Evolutionary conservation across 1,140 invertebrate species (phyloP).

Genomic region (Philaenus spumarius): DNA sequence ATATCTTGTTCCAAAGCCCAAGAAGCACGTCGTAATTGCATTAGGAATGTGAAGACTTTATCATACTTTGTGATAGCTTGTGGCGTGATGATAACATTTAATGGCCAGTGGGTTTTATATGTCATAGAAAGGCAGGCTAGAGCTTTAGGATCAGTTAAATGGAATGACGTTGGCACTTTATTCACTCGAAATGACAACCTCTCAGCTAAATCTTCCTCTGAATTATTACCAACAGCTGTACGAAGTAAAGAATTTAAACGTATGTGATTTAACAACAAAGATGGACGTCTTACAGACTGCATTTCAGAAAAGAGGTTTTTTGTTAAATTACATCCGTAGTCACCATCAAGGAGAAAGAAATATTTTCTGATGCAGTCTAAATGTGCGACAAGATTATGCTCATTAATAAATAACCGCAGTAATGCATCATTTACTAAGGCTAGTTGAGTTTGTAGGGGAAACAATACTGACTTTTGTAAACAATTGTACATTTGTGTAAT

Average conservation of each 20-base stretch:
- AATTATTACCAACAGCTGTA: slow-evolving; percentile 36
- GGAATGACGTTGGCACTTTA: slow-evolving; percentile 48
- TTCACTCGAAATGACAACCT: slow-evolving; percentile 49
- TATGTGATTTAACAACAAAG: slow-evolving; percentile 53
- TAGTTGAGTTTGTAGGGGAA: slow-evolving; percentile 58
- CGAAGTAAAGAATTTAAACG: slow-evolving; percentile 7
- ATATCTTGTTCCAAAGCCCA: slow-evolving; percentile 64
- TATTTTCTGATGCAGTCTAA: slow-evolving; percentile 61
- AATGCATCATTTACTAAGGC: slow-evolving; percentile 61
- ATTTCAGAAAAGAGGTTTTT: slow-evolving; percentile 56
- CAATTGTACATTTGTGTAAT: slow-evolving; percentile 5
- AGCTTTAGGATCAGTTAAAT: slow-evolving; percentile 51
- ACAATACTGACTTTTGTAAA: slow-evolving; percentile 39
- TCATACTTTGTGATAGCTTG: slow-evolving; percentile 59
- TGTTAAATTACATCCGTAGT: slow-evolving; percentile 62
- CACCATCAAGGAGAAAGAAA: slow-evolving; percentile 68
- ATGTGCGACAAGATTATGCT: slow-evolving; percentile 58
- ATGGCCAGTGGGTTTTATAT: slow-evolving; percentile 63
- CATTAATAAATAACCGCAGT: slow-evolving; percentile 57
- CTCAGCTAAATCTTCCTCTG: slow-evolving; percentile 48
- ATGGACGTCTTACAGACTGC: slow-evolving; percentile 45
- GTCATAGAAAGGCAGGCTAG: slow-evolving; percentile 57
- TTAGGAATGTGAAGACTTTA: slow-evolving; percentile 63
- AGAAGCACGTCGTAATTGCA: slow-evolving; percentile 64
- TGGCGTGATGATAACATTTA: slow-evolving; percentile 66